A percentile compares a stretch with the other conserved stretches of the same genome.
Evolutionary conservation across 1,140 invertebrate species (phyloP).

Genomic region (Danaus melanippus): DNA sequence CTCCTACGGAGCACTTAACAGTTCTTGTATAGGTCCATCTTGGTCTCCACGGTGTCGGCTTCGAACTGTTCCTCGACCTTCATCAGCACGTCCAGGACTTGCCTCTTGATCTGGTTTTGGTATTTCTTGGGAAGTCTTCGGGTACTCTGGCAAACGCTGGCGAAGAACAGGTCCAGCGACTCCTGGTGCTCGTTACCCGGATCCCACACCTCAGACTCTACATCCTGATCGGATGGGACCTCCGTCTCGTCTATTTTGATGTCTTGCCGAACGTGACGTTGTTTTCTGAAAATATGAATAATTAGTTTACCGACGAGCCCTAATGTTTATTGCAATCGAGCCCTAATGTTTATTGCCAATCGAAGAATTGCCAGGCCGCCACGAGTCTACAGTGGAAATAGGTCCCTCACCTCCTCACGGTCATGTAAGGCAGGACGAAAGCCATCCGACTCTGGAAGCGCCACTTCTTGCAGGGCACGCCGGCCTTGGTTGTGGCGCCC

Average conservation of each 20-base stretch:
- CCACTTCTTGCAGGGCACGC: constrained; percentile 56
- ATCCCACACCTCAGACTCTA: constrained; percentile 38
- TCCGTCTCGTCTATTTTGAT: constrained; percentile 47
- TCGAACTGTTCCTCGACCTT: constrained; percentile 48
- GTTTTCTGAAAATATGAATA: constrained; percentile 29
- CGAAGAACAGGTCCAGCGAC: constrained; percentile 57
- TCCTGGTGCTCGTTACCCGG: constrained; percentile 32
- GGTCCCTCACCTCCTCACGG: constrained; percentile 21
- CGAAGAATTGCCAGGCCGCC: no score
- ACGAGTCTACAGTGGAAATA: constrained; percentile 18
- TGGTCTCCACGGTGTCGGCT: constrained; percentile 25
- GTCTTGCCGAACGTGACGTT: constrained; percentile 29
- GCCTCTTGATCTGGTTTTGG: constrained; percentile 43
- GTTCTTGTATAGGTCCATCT: constrained; percentile 22
- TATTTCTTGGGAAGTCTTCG: constrained; percentile 41
- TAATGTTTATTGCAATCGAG: no score
- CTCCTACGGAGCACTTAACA: not conserved
- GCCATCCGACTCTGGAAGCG: constrained; percentile 54
- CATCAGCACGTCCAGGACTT: constrained; percentile 49
- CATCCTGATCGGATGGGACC: constrained; percentile 31
- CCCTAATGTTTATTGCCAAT: no score
- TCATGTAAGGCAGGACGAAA: constrained; percentile 58
- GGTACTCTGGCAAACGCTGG: constrained; percentile 58
- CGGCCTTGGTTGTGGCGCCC: constrained; percentile 44
- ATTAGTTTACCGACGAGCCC: constrained; percentile 1